These are phyloP conservation scores for Lutraria lutraria DNA, from an alignment of 2,888 invertebrate genomes.

Conservation along the genomic window DNA sequence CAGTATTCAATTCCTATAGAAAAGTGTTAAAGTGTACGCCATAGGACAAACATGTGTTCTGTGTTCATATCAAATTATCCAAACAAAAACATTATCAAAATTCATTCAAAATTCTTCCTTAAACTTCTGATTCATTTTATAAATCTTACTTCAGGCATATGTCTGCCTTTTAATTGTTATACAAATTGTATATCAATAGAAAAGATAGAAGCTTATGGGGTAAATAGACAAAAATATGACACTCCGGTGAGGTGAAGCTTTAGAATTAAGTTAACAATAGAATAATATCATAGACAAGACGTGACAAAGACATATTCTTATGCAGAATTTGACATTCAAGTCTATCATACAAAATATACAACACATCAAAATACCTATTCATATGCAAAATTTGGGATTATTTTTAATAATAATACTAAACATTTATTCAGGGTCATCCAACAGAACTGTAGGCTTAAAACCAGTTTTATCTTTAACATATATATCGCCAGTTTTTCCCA, in stretches of 20 bases:
- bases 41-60: background rate
- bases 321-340: background rate
- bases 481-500: background rate
- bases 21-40: background rate
- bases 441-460: background rate
- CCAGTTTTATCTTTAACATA: background rate
- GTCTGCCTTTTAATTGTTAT: background rate
- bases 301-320: slow-evolving; percentile 1
- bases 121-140: background rate
- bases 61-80: background rate
- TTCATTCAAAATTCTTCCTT: slow-evolving; percentile 3
- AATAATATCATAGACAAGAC: background rate
- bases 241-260: background rate
- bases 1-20: background rate
- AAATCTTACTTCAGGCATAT: background rate
- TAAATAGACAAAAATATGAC: background rate
- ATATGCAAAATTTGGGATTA: background rate
- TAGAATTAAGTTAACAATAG: background rate
- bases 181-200: slow-evolving; percentile 4
- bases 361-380: background rate
- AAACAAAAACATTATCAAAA: background rate
- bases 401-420: background rate
- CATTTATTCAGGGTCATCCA: background rate
- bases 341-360: background rate
- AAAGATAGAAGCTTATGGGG: background rate